phyloP scores from a whole-genome alignment of 2,797 vertebrate genomes.

The Esox masquinongy region DNA sequence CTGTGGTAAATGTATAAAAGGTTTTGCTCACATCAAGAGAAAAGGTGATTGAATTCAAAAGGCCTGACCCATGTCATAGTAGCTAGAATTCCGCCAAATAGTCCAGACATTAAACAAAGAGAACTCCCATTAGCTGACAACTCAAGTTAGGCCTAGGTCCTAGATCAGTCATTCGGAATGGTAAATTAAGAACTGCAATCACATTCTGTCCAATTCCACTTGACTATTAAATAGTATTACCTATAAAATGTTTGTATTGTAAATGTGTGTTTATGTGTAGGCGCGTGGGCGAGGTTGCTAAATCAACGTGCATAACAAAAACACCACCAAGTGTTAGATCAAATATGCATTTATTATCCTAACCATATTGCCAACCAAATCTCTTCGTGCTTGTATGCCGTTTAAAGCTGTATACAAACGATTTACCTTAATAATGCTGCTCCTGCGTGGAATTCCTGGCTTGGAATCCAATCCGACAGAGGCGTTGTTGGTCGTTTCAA shows the following conservation, averaged over 20 bases:
- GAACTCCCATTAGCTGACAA: not conserved
- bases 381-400: not conserved
- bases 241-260: not conserved
- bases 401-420: not conserved
- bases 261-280: not conserved
- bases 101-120: not conserved
- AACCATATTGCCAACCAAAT: not conserved
- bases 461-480: conserved; percentile 75
- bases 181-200: not conserved
- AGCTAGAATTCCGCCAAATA: not conserved
- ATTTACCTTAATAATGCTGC: conserved; percentile 96
- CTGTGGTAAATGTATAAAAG: too few species aligned
- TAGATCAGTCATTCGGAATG: not conserved
- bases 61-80: not conserved
- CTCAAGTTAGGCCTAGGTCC: not conserved
- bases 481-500: conserved; percentile 60
- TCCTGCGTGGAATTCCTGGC: conserved; percentile 87
- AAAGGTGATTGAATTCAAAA: not conserved
- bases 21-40: too few species aligned
- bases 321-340: not conserved
- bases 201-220: not conserved
- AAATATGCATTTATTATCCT: not conserved
- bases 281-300: conserved; percentile 5
- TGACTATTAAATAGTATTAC: not conserved
- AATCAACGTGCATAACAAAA: not conserved